phyloP scores from a whole-genome alignment of 2,113 vertebrate species.

The Bufo gargarizans region DNA sequence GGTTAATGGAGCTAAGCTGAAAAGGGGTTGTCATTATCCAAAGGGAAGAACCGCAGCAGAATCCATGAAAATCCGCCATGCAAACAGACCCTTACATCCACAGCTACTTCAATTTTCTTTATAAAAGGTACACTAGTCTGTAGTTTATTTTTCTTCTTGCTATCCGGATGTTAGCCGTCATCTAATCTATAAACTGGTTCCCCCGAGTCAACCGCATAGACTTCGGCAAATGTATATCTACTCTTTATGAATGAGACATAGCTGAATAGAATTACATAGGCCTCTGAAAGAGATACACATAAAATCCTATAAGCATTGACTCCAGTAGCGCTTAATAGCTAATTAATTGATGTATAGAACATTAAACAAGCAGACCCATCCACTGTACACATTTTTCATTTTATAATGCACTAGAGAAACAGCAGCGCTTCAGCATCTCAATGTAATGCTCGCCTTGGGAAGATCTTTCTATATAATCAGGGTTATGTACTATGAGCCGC shows the following conservation, averaged over 20 bases:
- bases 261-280: not conserved
- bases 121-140: too few species aligned
- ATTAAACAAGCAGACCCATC: not conserved
- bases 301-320: slow-evolving; percentile 20
- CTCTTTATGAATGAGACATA: not conserved
- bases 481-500: not conserved
- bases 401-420: not conserved
- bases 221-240: not conserved
- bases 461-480: slow-evolving; percentile 26
- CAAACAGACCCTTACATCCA: too few species aligned
- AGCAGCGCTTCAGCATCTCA: not conserved
- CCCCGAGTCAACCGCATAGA: not conserved
- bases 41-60: too few species aligned
- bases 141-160: not conserved
- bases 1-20: too few species aligned
- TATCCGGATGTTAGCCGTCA: not conserved
- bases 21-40: too few species aligned
- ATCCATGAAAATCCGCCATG: too few species aligned
- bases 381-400: slow-evolving; percentile 16
- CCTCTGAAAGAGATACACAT: not conserved
- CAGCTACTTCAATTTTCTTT: too few species aligned
- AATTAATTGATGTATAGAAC: slow-evolving; percentile 8
- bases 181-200: not conserved
- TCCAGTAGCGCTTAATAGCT: not conserved
- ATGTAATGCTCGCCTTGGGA: not conserved